A percentile compares a stretch with the other conserved stretches of the same genome.
phyloP scores from a whole-genome alignment of 1,140 invertebrate genomes.

The Radopholus similis region DNA sequence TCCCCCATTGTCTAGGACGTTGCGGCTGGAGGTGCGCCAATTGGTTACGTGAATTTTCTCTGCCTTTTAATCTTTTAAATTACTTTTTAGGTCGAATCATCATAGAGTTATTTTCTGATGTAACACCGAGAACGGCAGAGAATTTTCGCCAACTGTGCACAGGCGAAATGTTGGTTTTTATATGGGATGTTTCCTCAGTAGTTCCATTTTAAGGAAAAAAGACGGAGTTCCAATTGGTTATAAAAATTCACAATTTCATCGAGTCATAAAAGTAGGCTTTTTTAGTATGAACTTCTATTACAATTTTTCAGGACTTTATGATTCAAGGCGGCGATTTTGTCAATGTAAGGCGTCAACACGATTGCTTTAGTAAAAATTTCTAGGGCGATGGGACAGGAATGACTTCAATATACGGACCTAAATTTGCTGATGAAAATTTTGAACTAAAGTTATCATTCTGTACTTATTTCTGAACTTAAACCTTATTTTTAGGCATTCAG shows the following conservation, averaged over 20 bases:
- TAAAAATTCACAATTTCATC: slow-evolving; percentile 91
- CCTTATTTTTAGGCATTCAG: no score
- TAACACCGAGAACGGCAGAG: slow-evolving; percentile 92
- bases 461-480: no score
- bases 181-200: neutral
- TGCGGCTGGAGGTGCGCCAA: slow-evolving; percentile 66
- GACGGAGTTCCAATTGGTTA: slow-evolving; percentile 94
- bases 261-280: slow-evolving; percentile 82
- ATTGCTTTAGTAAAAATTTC: slow-evolving; percentile 39
- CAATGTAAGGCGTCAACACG: slow-evolving; percentile 69
- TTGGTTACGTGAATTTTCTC: slow-evolving; percentile 67
- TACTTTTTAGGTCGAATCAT: slow-evolving; percentile 69
- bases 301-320: slow-evolving; percentile 72
- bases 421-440: slow-evolving; percentile 97
- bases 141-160: slow-evolving; percentile 88
- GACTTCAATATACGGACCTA: slow-evolving; percentile 89
- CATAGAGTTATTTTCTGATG: slow-evolving; percentile 91
- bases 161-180: slow-evolving; percentile 71
- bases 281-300: neutral
- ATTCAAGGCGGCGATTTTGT: slow-evolving; percentile 98
- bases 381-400: slow-evolving; percentile 96
- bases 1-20: slow-evolving; percentile 64
- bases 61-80: neutral
- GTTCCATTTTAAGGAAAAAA: slow-evolving; percentile 59
- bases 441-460: no score